Percentiles rank a stretch among this genome's conserved stretches.
These are phyloP conservation scores for Pandemis cinnamomeana DNA, from an alignment of 2,888 invertebrate species.

Conservation along the genomic window DNA sequence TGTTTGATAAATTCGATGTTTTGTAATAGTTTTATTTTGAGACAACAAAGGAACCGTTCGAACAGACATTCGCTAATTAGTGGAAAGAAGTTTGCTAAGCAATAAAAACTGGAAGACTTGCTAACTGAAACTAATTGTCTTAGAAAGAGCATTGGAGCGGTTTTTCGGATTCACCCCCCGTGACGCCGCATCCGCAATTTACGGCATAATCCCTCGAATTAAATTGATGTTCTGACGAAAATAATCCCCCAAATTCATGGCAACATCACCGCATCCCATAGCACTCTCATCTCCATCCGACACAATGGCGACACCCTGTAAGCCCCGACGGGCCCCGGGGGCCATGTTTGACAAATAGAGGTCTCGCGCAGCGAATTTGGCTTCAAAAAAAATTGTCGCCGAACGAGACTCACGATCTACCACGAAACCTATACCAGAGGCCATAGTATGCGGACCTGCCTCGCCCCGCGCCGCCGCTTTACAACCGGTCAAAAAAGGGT, in stretches of 20 bases:
- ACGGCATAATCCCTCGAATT: conserved; percentile 58
- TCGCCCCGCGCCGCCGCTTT: conserved; percentile 43
- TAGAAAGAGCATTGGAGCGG: conserved; percentile 18
- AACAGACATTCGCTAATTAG: conserved; percentile 55
- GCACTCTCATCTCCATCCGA: conserved; percentile 55
- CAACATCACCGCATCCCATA: conserved; percentile 49
- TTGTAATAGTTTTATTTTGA: conserved; percentile 40
- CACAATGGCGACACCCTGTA: conserved; percentile 55
- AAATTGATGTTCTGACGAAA: conserved; percentile 52
- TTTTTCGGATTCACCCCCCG: conserved; percentile 22
- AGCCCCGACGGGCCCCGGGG: conserved; percentile 54
- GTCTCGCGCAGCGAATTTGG: conserved; percentile 74
- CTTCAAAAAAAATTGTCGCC: conserved; percentile 73
- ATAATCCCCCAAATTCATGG: conserved; percentile 58
- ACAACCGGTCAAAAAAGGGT: conserved; percentile 42
- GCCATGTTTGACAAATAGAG: conserved; percentile 77
- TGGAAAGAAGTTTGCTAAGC: conserved; percentile 44
- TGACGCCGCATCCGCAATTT: conserved; percentile 35
- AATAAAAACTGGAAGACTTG: conserved; percentile 45
- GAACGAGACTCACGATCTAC: conserved; percentile 62
- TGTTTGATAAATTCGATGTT: conserved; percentile 30
- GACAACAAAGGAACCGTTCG: conserved; percentile 40
- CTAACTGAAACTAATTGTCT: conserved; percentile 40
- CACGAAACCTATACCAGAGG: conserved; percentile 61
- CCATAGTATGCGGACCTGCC: conserved; percentile 56